These are phyloP conservation scores for Charanyca ferruginea DNA, from an alignment of 2,888 invertebrate species.

Conservation along the genomic window DNA sequence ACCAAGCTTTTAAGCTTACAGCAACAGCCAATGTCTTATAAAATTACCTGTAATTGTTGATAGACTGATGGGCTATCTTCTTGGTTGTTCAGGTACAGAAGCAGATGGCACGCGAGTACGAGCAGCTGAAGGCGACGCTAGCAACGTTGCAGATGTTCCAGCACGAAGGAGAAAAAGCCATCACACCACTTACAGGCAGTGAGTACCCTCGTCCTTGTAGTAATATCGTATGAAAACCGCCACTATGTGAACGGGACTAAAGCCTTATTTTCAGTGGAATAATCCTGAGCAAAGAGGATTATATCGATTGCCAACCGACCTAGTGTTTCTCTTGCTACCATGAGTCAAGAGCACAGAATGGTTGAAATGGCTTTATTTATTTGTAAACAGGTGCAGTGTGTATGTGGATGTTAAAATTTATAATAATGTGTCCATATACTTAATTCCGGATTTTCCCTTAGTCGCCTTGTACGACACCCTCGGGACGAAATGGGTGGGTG, in stretches of 20 bases:
- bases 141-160: constrained; percentile 95
- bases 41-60: background rate
- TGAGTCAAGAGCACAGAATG: background rate
- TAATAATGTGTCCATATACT: no score
- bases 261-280: background rate
- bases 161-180: constrained; percentile 91
- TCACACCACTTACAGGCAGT: constrained; percentile 85
- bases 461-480: no score
- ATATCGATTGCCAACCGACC: no score
- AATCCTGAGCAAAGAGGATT: no score
- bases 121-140: constrained; percentile 96
- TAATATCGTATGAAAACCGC: background rate
- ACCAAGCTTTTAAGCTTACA: no score
- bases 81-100: constrained; percentile 94
- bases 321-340: background rate
- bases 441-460: no score
- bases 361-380: no score
- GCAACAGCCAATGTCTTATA: no score
- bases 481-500: no score
- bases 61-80: constrained; percentile 25
- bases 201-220: constrained; percentile 62
- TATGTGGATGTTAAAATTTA: no score
- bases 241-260: background rate
- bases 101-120: constrained; percentile 97
- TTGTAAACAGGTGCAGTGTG: no score